phyloP scores from a whole-genome alignment of 1,140 invertebrate species.

The Arion vulgaris region DNA sequence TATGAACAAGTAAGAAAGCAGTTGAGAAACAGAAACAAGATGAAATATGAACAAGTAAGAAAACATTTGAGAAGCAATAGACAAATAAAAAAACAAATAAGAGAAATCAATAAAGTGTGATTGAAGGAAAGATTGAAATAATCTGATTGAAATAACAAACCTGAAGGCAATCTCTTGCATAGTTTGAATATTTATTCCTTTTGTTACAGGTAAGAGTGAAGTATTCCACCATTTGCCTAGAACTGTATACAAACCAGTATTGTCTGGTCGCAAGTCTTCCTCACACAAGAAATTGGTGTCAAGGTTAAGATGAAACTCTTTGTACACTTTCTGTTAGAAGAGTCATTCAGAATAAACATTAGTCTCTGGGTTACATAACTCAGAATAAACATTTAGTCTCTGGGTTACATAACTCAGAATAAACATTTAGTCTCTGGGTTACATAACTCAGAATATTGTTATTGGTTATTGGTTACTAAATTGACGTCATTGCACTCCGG shows the following conservation, averaged over 20 bases:
- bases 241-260: background rate
- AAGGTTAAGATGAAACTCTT: background rate
- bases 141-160: background rate
- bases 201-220: background rate
- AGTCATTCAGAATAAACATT: too few species aligned
- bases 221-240: constrained; percentile 10
- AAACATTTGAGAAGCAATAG: background rate
- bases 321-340: background rate
- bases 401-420: too few species aligned
- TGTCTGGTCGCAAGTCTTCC: constrained; percentile 8
- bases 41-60: background rate
- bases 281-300: constrained; percentile 22
- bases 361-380: too few species aligned
- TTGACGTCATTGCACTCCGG: too few species aligned
- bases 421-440: too few species aligned
- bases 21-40: background rate
- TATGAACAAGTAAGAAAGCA: background rate
- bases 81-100: background rate
- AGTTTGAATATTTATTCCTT: background rate
- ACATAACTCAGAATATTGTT: too few species aligned
- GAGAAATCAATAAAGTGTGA: background rate
- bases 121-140: too few species aligned
- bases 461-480: too few species aligned
- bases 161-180: constrained; percentile 36
- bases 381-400: too few species aligned